These are phyloP conservation scores for Acromyrmex charruanus DNA, from an alignment of 1,140 invertebrate species.

Conservation along the genomic window DNA sequence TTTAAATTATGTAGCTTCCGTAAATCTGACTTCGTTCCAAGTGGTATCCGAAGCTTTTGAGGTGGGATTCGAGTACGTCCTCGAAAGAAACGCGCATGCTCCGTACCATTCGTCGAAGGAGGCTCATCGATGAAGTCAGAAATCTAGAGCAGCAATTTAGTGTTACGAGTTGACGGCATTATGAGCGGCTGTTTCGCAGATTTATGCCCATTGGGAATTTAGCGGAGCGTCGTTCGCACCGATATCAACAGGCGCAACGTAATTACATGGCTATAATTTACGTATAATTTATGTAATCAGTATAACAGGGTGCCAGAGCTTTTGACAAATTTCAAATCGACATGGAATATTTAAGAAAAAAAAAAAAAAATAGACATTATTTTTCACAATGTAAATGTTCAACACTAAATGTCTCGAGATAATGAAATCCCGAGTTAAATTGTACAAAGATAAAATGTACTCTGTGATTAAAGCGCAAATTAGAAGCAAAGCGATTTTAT, in stretches of 20 bases:
- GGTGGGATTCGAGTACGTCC: background rate
- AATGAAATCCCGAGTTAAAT: slow-evolving; percentile 11
- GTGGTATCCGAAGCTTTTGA: background rate
- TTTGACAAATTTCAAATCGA: background rate
- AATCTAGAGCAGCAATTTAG: slow-evolving; percentile 37
- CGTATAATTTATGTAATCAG: background rate
- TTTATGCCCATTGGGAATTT: slow-evolving; percentile 19
- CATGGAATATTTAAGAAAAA: background rate
- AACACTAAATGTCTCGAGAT: background rate
- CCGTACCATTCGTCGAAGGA: background rate
- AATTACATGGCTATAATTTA: slow-evolving; percentile 16
- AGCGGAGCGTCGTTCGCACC: background rate
- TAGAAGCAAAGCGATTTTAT: background rate
- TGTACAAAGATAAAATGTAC: background rate
- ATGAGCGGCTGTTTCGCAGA: background rate
- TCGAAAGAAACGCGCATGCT: background rate
- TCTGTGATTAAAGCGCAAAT: background rate
- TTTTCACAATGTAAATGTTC: background rate
- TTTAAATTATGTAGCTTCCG: slow-evolving; percentile 39
- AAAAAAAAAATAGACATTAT: background rate
- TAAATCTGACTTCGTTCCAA: background rate
- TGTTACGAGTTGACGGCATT: slow-evolving; percentile 33
- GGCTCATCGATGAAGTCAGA: background rate
- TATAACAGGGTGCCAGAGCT: background rate
- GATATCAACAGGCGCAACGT: slow-evolving; percentile 7